phyloP scores from a whole-genome alignment of 2,797 vertebrate genomes.

The Garrulus glandarius region DNA sequence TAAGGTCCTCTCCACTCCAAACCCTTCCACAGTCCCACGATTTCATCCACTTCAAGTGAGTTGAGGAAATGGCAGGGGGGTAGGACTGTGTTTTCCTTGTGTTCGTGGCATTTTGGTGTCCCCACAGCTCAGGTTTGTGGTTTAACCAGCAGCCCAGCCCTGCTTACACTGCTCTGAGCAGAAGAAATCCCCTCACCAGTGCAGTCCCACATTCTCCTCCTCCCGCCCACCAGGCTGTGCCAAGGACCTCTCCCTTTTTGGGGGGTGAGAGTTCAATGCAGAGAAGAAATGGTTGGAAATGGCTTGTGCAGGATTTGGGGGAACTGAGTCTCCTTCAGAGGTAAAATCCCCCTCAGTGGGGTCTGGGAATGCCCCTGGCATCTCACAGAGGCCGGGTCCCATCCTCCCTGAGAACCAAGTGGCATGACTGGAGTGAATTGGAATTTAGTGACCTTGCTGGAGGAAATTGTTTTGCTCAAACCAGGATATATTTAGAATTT shows the following conservation, averaged over 20 bases:
- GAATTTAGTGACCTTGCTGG: not conserved
- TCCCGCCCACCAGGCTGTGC: not conserved
- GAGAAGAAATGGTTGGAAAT: not conserved
- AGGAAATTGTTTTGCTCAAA: not conserved
- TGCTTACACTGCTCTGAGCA: not conserved
- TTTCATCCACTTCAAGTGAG: rapidly evolving
- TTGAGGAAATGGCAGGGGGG: not conserved
- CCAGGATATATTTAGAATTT: not conserved
- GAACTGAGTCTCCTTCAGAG: rapidly evolving
- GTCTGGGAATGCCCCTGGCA: not conserved
- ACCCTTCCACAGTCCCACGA: rapidly evolving
- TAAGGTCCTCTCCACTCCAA: not conserved
- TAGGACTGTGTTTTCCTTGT: rapidly evolving
- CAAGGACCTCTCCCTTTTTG: not conserved
- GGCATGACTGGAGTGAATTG: not conserved
- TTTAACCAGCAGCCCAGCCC: not conserved
- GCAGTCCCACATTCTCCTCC: not conserved
- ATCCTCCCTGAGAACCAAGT: not conserved
- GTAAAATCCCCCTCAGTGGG: not conserved
- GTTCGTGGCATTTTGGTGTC: not conserved
- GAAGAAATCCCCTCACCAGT: not conserved
- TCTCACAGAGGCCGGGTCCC: not conserved
- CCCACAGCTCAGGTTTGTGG: not conserved
- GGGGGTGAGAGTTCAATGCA: not conserved
- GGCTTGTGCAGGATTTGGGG: not conserved